These are phyloP conservation scores for Drosophila asahinai DNA, from an alignment of 1,140 invertebrate genomes.

Conservation along the genomic window DNA sequence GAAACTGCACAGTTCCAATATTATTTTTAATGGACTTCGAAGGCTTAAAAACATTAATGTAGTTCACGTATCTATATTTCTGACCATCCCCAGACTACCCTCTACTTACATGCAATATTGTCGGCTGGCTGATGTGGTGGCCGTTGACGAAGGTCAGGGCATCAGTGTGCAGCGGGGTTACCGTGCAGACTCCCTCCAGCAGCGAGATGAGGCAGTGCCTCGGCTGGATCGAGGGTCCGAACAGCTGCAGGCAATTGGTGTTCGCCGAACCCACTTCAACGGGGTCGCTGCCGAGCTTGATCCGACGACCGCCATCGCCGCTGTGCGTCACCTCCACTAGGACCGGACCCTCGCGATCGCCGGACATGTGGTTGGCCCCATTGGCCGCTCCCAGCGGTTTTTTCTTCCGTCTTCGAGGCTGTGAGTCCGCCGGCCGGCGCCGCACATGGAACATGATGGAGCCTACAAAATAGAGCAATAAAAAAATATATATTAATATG, in stretches of 20 bases:
- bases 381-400: slow-evolving; percentile 89
- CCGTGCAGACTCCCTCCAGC: slow-evolving; percentile 95
- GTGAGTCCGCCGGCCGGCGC: slow-evolving; percentile 94
- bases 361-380: slow-evolving; percentile 85
- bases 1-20: no score
- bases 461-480: slow-evolving; percentile 86
- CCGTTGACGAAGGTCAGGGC: slow-evolving; percentile 97
- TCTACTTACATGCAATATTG: slow-evolving; percentile 92
- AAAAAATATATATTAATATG: neutral
- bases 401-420: slow-evolving; percentile 95
- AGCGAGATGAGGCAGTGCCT: slow-evolving; percentile 97
- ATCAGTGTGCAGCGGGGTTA: slow-evolving; percentile 96
- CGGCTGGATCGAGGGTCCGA: slow-evolving; percentile 94
- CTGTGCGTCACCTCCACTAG: slow-evolving; percentile 88
- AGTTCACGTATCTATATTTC: no score
- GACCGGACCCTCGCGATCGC: slow-evolving; percentile 86
- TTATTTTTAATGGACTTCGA: no score
- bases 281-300: slow-evolving; percentile 87
- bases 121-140: slow-evolving; percentile 96
- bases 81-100: neutral
- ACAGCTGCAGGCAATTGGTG: slow-evolving; percentile 88
- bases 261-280: slow-evolving; percentile 90
- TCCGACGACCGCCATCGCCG: slow-evolving; percentile 88
- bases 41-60: no score
- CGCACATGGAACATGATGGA: slow-evolving; percentile 98